A percentile compares a stretch with the other conserved stretches of the same genome.
Evolutionary conservation across 2,113 vertebrate genomes (phyloP).

Genomic region (Sarotherodon lohbergeri): DNA sequence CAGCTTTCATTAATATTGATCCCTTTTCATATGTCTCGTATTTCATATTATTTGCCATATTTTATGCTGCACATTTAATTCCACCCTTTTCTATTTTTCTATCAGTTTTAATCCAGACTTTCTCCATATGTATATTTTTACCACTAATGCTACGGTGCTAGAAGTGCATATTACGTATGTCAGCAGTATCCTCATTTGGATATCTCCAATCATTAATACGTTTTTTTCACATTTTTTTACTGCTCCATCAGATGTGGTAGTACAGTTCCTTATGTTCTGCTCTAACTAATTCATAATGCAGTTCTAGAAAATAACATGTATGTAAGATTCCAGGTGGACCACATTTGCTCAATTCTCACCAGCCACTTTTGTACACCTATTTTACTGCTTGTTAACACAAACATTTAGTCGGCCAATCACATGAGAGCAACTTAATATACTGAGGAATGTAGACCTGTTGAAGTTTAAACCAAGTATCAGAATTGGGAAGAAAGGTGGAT

Average conservation of each 20-base stretch:
- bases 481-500: neutral
- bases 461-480: neutral
- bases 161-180: neutral
- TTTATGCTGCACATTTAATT: neutral
- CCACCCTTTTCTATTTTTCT: neutral
- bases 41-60: neutral
- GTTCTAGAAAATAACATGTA: neutral
- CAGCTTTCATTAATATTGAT: neutral
- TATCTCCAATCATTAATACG: neutral
- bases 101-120: neutral
- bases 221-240: neutral
- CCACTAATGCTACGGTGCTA: neutral
- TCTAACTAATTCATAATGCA: accelerated
- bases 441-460: neutral
- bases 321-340: neutral
- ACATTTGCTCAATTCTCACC: neutral
- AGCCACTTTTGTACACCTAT: neutral
- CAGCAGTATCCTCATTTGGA: neutral
- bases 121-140: neutral
- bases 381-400: neutral
- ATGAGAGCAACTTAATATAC: neutral
- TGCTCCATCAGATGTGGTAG: neutral
- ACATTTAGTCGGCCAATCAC: neutral
- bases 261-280: neutral
- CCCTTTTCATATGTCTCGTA: neutral